Conservation (phyloP, 1,140 invertebrate species). For the Rhopalosiphum maidis region DNA sequence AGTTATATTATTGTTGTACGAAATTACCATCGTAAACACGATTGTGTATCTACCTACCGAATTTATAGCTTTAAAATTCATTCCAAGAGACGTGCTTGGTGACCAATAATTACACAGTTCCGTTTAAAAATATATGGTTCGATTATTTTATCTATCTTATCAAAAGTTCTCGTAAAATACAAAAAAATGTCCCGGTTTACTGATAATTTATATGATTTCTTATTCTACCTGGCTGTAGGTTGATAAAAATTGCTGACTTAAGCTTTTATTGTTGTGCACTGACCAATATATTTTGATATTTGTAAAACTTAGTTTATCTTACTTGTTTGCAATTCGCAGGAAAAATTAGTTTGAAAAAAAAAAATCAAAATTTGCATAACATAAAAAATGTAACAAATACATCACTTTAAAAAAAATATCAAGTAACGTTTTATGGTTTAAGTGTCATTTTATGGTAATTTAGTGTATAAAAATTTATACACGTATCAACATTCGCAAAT, state of each 20-base stretch:
- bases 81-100: not conserved
- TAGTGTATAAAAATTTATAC: not conserved
- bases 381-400: not conserved
- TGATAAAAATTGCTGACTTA: not conserved
- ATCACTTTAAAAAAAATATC: not conserved
- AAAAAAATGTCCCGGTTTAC: not conserved
- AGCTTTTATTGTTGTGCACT: not conserved
- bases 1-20: not conserved
- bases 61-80: slow-evolving; percentile 21
- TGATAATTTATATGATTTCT: not conserved
- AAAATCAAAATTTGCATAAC: not conserved
- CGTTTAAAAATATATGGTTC: not conserved
- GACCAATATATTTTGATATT: not conserved
- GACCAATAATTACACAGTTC: not conserved
- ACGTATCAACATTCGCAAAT: slow-evolving; percentile 3
- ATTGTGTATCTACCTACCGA: not conserved
- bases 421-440: not conserved
- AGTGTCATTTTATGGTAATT: slow-evolving; percentile 12
- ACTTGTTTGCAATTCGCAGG: not conserved
- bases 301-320: not conserved
- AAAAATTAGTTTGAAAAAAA: not conserved
- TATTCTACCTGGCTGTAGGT: not conserved
- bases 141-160: slow-evolving; percentile 11
- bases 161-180: not conserved
- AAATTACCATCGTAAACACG: slow-evolving; percentile 1